Evolutionary conservation across 2,888 invertebrate species (phyloP).

Genomic region (Limnephilus rhombicus): DNA sequence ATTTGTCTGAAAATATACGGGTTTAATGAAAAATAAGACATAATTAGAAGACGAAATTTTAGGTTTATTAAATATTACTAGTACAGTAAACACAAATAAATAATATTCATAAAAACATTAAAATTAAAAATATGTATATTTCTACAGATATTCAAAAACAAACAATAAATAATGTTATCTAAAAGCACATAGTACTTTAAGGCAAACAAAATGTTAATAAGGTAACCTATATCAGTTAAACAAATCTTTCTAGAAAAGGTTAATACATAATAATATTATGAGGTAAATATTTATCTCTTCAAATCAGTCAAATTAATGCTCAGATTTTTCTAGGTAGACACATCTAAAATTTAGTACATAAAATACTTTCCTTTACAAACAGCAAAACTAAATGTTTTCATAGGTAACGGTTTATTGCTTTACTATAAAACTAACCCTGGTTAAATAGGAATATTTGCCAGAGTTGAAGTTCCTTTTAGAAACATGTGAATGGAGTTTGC

Average conservation of each 20-base stretch:
- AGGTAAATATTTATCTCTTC: neutral
- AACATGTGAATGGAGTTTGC: neutral
- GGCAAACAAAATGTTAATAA: neutral
- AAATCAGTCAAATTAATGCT: neutral
- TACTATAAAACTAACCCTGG: neutral
- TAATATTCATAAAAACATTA: neutral
- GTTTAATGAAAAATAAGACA: conserved; percentile 10
- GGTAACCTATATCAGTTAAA: neutral
- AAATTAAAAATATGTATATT: neutral
- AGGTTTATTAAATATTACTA: conserved; percentile 34
- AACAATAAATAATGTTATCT: neutral
- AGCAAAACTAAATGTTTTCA: neutral
- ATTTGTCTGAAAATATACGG: neutral
- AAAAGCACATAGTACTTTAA: neutral
- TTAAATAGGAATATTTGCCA: neutral
- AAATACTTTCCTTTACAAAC: neutral
- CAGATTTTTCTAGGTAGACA: neutral
- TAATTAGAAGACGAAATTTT: conserved; percentile 32
- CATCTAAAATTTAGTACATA: neutral
- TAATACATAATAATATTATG: conserved; percentile 1
- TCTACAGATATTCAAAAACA: neutral
- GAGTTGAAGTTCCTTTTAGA: neutral
- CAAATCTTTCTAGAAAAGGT: neutral
- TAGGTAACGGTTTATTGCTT: neutral
- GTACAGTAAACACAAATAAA: conserved; percentile 20